phyloP scores from a whole-genome alignment of 1,140 invertebrate species.

The Anadara kagoshimensis region DNA sequence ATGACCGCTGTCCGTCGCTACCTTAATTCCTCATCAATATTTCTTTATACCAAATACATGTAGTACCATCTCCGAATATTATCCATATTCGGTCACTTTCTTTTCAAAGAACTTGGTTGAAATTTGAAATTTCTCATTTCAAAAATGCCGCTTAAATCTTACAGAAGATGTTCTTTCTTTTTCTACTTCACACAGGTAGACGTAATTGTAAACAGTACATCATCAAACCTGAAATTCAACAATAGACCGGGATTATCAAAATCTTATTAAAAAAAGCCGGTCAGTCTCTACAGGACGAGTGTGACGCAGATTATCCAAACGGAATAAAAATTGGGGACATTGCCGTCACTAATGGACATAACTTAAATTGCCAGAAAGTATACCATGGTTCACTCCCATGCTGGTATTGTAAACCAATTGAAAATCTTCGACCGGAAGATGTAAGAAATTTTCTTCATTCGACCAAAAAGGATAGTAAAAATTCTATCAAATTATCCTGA shows the following conservation, averaged over 20 bases:
- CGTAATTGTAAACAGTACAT: constrained; percentile 5
- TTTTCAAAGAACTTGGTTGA: too few relatives aligned
- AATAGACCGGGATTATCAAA: background rate
- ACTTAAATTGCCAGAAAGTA: constrained; percentile 1
- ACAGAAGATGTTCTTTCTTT: background rate
- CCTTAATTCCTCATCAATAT: too few relatives aligned
- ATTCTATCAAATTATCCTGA: too few relatives aligned
- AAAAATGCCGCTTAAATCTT: too few relatives aligned
- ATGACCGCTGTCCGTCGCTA: too few relatives aligned
- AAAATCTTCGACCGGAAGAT: background rate
- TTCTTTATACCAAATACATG: too few relatives aligned
- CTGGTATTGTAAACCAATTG: background rate
- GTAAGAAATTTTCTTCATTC: too few relatives aligned
- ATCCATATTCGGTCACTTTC: too few relatives aligned
- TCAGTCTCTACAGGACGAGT: background rate
- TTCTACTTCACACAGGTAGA: constrained; percentile 1
- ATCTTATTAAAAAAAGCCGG: background rate
- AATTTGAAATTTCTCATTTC: too few relatives aligned
- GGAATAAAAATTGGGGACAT: background rate
- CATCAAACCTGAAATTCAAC: constrained; percentile 2
- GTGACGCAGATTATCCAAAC: background rate
- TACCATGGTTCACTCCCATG: background rate
- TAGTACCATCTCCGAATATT: too few relatives aligned
- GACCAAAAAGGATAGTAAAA: too few relatives aligned
- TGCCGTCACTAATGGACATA: background rate